Conservation (phyloP, 2,797 vertebrate species). For the Pygocentrus nattereri region DNA sequence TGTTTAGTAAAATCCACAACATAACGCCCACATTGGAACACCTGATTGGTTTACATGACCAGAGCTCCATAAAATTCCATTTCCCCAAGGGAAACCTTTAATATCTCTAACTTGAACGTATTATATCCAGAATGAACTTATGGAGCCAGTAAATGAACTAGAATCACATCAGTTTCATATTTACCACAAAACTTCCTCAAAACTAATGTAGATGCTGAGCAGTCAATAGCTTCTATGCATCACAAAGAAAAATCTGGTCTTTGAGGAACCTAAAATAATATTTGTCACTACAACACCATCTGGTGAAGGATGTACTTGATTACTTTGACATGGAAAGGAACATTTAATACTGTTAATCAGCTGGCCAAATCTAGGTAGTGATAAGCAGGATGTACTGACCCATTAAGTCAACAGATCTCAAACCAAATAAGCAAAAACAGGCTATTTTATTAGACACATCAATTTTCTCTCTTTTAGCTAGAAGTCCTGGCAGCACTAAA, state of each 20-base stretch:
- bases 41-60: not conserved
- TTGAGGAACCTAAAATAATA: not conserved
- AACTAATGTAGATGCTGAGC: not conserved
- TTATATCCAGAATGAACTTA: not conserved
- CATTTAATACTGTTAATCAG: not conserved
- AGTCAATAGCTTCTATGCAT: not conserved
- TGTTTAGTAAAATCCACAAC: constrained; percentile 4
- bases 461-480: constrained; percentile 3
- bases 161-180: not conserved
- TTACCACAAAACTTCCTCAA: not conserved
- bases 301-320: not conserved
- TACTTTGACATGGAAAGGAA: not conserved
- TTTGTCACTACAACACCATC: not conserved
- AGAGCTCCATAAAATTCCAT: not conserved
- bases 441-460: not conserved
- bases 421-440: not conserved
- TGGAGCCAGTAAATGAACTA: too few species aligned
- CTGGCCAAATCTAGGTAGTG: not conserved
- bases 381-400: not conserved
- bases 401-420: not conserved
- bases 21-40: not conserved
- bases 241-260: not conserved
- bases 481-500: not conserved
- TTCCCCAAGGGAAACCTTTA: constrained; percentile 6
- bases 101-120: not conserved